Base-by-base conservation (phyloP, 2,113 vertebrate species). In the Colaptes auratus region DNA sequence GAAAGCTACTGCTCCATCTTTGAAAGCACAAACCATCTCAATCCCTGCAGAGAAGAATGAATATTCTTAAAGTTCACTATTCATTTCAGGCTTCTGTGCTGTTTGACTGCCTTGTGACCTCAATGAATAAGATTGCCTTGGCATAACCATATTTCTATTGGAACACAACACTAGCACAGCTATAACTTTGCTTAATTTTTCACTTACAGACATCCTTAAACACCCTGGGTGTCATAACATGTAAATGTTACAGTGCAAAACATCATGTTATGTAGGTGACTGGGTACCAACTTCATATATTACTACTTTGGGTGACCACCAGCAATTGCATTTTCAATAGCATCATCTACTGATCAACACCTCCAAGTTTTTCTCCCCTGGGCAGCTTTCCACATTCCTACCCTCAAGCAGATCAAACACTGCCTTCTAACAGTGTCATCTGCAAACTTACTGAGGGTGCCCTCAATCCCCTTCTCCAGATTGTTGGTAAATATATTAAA, bases 291-390 rank as follows among this genome's bases (percentile, higher is more conserved):
- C 42, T 65, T 39, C 9, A 42, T 8, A 2, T 15, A 7, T 35
- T 2, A 2, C 7, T 17, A 1, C 67, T 59, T 6, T 0, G 27
- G 7, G 10, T 15, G 20, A 89, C 6, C 23, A 24, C 15, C n/a
- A 61, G 10, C 21, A 33, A 18, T 1, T 14, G 11, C 9, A 9
- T 44, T n/a, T 33, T 16, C 86, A 46, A 3, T 4, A 44, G 14
- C 35, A 65, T 42, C 35, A 48, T 31, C 55, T 73, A 9, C 25
- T 56, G 48, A 50, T 23, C 20, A 50, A 20, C 48, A 50, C 48
- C 48, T 21, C 48, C 48, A 50, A 50, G 48, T 11, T 21, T 50
- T 50, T 50, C 20, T 50, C 20, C 48, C 20, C 48, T 23, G 48
- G 48, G 20, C 48, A 50, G 9, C 20, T 50, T 50, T 50, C 48